Base-by-base conservation (phyloP, 2,797 vertebrate genomes). In the Echiichthys vipera region DNA sequence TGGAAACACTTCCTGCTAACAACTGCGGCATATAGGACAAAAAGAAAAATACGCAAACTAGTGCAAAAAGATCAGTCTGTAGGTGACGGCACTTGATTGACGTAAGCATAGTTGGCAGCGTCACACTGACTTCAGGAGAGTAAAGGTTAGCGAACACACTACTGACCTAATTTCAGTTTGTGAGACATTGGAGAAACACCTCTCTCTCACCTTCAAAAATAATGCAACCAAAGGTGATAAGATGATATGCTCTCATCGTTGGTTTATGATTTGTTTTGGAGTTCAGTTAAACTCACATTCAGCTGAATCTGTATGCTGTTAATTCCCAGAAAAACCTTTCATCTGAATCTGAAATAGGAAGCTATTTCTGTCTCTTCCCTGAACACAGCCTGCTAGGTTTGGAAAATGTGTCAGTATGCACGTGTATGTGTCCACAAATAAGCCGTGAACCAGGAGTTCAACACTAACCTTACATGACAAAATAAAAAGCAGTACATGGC, bases 1-100 rank as follows among this genome's bases (percentile, higher is more conserved):
- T 61, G 62, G 70, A 81, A 84, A 77, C 62, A 70, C 50, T 36
- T 73, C 39, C 29, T 40, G 46, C 20, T 79, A 80, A 81, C 79
- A 87, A 80, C 53, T 58, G 72, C 17, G 61, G 61, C 68, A 87
- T 83, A 78, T 87, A 83, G 83, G 45, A 6, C 42, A 8, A 75
- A 67, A 73, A 12, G 77, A 85, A 87, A 81, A 36, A 77, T 75
- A 56, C 27, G 32, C 50, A 51, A 57, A 15, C 30, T 25, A 36
- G 34, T 4, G 8, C 34, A 36, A 7, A 7, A 34, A n/a, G n/a
- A n/a, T n/a, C n/a, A n/a, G 34, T 34, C 8, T 8, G 34, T 17
- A 24, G 43, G n/a, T n/a, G n/a, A n/a, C n/a, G n/a, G n/a, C n/a
- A n/a, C n/a, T n/a, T n/a, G n/a, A n/a, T n/a, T n/a, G n/a, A n/a